Base-by-base conservation (phyloP, 2,888 invertebrate genomes). In the Napeogenes inachia region DNA sequence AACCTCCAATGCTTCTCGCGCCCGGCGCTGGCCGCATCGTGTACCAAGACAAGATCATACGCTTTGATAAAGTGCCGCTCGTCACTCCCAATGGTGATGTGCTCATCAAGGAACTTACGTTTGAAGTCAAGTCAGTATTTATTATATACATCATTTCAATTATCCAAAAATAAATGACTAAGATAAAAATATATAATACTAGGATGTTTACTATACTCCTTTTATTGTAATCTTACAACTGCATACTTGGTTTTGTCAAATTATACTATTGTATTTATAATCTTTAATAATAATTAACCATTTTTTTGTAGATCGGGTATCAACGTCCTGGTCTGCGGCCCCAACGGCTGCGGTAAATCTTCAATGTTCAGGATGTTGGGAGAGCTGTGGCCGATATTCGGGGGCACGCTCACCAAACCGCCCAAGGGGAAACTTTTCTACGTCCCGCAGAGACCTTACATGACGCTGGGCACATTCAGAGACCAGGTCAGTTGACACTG, bases 31-130 rank as follows among this genome's bases (percentile, higher is more conserved):
- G 98, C 5, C 92, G 92, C 75, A 93, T 98, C 71, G 90, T 96
- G 59, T 95, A 95, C 80, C 93, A 94, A 79, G 98, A 99, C 82
- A 96, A 98, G 78, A 84, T 98, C 13, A 98, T 97, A 76, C 94
- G 94, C 68, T 99, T 99, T 87, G 96, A 98, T 67, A 91, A 93
- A 65, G 99, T 99, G 32, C 99, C 99, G 3, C 91, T 99, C 60
- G 95, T 99, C 33, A 99, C 99, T 0, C 99, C 99, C 2, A 99
- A 99, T 78, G 99, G 99, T 0, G 99, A 99, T 82, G 92, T 99
- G 8, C 93, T 99, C 50, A 94, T 99, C 46, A 94, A 95, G 73
- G 97, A 97, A 73, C 90, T 99, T 13, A 93, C 93, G 54, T 97
- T 99, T 77, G 97, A 98, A 92, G 98, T 98, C 60, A 94, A 87